Percentiles rank a stretch among this genome's conserved stretches.
These are phyloP conservation scores for Hypotaenidia philippensis DNA, from an alignment of 2,797 vertebrate species.

Conservation along the genomic window DNA sequence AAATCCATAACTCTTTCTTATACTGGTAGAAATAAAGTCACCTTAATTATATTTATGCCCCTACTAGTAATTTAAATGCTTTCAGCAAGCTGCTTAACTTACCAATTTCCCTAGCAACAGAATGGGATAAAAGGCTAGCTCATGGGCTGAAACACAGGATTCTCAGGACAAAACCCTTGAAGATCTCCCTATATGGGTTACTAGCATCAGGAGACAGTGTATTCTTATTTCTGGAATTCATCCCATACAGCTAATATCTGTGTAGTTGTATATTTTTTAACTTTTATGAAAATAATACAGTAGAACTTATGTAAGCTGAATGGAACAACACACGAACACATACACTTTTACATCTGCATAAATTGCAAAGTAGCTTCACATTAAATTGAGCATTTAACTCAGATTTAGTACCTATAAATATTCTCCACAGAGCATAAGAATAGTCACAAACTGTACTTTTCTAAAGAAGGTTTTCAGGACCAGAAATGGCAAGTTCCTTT, in stretches of 20 bases:
- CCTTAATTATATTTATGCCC: neutral
- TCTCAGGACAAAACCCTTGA: neutral
- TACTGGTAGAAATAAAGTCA: neutral
- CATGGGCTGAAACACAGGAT: neutral
- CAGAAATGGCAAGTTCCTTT: neutral
- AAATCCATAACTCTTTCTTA: neutral
- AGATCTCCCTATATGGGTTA: neutral
- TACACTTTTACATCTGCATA: neutral
- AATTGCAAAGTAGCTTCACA: neutral
- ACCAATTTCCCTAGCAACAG: neutral
- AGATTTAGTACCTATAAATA: neutral
- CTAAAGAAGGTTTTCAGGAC: neutral
- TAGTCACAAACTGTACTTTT: neutral
- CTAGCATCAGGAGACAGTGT: neutral
- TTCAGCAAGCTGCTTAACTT: neutral
- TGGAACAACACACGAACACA: neutral
- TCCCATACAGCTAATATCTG: neutral
- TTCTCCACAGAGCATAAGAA: neutral
- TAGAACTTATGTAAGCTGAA: neutral
- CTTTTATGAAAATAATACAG: neutral
- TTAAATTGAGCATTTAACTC: slow-evolving; percentile 4
- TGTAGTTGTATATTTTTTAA: neutral
- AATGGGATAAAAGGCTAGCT: neutral
- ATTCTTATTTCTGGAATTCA: neutral
- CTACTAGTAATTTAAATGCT: neutral